Conservation (phyloP, 2,113 vertebrate species). For the Rhipidura dahli region DNA sequence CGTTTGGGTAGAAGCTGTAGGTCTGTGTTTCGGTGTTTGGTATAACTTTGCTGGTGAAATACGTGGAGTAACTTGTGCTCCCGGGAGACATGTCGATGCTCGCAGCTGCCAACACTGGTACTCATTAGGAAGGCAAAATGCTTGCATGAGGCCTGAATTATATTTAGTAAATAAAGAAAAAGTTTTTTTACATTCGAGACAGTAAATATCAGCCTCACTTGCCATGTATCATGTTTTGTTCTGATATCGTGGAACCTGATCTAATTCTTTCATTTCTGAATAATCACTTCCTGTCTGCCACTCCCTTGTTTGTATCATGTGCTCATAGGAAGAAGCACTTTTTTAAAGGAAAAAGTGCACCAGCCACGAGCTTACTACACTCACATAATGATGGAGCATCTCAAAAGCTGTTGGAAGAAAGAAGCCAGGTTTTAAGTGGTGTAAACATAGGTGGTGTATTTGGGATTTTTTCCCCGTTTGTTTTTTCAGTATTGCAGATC, state of each 20-base stretch:
- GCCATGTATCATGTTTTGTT: slow-evolving; percentile 14
- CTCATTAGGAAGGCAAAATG: neutral
- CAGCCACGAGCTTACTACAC: neutral
- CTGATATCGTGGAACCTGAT: slow-evolving; percentile 18
- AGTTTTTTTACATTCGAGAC: neutral
- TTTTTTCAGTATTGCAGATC: neutral
- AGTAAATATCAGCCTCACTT: neutral
- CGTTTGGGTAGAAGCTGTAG: neutral
- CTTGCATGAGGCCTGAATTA: neutral
- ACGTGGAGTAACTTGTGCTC: neutral
- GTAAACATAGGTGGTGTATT: neutral
- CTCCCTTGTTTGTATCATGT: slow-evolving; percentile 59
- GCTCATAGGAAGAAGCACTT: slow-evolving; percentile 12
- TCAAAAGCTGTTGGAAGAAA: neutral
- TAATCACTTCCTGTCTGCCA: slow-evolving; percentile 50
- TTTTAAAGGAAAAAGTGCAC: neutral
- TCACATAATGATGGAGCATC: neutral
- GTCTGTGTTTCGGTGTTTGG: neutral
- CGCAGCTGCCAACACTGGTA: neutral
- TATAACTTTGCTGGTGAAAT: neutral
- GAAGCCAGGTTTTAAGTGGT: neutral
- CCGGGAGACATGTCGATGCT: neutral
- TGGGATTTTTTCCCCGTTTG: neutral
- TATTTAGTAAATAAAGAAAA: neutral
- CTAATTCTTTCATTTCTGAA: slow-evolving; percentile 46